Evolutionary conservation across 2,888 invertebrate genomes (phyloP).

Genomic region (Drosophila cognata): DNA sequence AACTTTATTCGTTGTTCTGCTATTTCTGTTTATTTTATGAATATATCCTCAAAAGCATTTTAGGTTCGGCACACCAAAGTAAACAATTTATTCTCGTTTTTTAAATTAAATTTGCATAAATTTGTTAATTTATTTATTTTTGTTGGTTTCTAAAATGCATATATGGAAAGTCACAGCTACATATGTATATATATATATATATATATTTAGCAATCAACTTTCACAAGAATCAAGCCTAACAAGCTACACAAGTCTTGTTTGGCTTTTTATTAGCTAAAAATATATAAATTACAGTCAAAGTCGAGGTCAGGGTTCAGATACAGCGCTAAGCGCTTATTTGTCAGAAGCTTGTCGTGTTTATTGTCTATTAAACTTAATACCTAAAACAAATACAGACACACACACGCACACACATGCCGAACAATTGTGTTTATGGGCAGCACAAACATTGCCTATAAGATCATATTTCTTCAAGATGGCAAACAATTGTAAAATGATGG

Average conservation of each 20-base stretch:
- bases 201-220: conserved; percentile 39
- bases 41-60: conserved; percentile 3
- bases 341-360: conserved; percentile 55
- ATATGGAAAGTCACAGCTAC: conserved; percentile 28
- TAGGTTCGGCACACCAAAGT: background rate
- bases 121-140: background rate
- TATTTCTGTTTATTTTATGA: background rate
- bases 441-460: conserved; percentile 66
- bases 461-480: conserved; percentile 69
- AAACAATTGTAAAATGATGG: conserved; percentile 69
- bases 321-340: conserved; percentile 32
- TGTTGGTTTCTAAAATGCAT: conserved; percentile 19
- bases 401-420: conserved; percentile 4
- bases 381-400: conserved; percentile 36
- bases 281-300: conserved; percentile 42
- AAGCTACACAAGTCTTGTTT: conserved; percentile 47
- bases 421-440: conserved; percentile 16
- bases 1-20: background rate
- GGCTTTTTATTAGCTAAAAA: conserved; percentile 24
- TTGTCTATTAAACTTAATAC: conserved; percentile 70
- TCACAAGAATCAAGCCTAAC: conserved; percentile 63
- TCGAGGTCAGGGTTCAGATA: conserved; percentile 68
- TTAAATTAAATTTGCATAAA: background rate
- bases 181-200: background rate
- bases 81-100: conserved; percentile 8